These are phyloP conservation scores for Halichoerus grypus DNA, from an alignment of 2,113 vertebrate species.

Conservation along the genomic window DNA sequence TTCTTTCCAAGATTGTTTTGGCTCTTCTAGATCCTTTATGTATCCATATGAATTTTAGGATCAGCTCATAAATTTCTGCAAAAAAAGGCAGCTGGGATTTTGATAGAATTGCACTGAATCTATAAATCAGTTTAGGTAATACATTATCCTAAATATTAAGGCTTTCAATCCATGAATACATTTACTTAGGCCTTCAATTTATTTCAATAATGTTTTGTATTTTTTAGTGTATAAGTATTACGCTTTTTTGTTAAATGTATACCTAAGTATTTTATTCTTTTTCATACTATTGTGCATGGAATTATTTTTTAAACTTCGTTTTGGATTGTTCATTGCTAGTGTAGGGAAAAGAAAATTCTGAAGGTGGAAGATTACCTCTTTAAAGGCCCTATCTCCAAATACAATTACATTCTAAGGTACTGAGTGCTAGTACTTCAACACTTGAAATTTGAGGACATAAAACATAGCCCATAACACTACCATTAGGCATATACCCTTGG, in stretches of 20 bases:
- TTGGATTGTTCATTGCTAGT: neutral
- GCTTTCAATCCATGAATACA: neutral
- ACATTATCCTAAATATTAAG: neutral
- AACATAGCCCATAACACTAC: neutral
- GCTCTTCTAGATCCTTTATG: neutral
- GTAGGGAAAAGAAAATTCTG: neutral
- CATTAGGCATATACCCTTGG: fast-evolving
- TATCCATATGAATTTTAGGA: neutral
- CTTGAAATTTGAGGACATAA: neutral
- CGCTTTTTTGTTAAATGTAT: neutral
- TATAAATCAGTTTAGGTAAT: neutral
- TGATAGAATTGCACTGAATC: neutral
- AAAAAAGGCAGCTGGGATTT: neutral
- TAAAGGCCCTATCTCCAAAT: neutral
- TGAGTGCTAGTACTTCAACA: neutral
- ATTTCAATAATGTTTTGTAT: neutral
- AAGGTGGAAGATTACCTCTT: neutral
- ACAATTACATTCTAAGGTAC: neutral
- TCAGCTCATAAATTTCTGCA: neutral
- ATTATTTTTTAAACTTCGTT: neutral
- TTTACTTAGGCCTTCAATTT: neutral
- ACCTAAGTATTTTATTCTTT: neutral
- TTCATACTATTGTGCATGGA: neutral
- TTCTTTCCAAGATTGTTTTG: neutral
- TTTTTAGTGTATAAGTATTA: neutral